These are phyloP conservation scores for Ochotona curzoniae DNA, from an alignment of 2,113 vertebrate genomes.

Conservation along the genomic window DNA sequence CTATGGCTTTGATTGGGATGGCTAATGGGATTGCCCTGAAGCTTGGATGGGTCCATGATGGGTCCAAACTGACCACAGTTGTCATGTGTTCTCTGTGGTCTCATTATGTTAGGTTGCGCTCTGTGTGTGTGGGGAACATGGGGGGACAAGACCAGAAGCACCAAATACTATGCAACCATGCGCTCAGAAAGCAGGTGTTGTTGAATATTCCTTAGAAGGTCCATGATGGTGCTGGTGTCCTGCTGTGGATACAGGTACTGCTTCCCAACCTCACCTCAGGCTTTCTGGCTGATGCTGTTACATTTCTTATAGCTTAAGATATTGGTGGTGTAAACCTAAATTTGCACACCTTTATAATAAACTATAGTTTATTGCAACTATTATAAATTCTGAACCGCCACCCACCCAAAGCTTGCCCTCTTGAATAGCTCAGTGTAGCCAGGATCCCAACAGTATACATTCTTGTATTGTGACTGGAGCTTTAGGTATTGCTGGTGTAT, in stretches of 20 bases:
- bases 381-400: too few species aligned
- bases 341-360: not conserved
- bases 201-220: not conserved
- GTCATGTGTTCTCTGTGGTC: not conserved
- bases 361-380: not conserved
- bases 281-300: not conserved
- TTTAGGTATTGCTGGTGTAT: not conserved
- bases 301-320: not conserved
- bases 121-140: not conserved
- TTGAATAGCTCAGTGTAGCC: not conserved
- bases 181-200: not conserved
- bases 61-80: not conserved
- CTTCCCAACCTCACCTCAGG: not conserved
- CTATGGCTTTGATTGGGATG: conserved; percentile 16
- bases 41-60: not conserved
- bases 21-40: not conserved
- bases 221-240: not conserved
- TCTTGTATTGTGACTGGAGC: not conserved
- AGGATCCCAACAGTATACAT: conserved; percentile 16
- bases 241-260: not conserved
- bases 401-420: not conserved
- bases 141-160: conserved; percentile 47
- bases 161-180: not conserved
- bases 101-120: not conserved
- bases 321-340: not conserved